Evolutionary conservation across 2,888 invertebrate genomes (phyloP).

Genomic region (Andrena camellia): DNA sequence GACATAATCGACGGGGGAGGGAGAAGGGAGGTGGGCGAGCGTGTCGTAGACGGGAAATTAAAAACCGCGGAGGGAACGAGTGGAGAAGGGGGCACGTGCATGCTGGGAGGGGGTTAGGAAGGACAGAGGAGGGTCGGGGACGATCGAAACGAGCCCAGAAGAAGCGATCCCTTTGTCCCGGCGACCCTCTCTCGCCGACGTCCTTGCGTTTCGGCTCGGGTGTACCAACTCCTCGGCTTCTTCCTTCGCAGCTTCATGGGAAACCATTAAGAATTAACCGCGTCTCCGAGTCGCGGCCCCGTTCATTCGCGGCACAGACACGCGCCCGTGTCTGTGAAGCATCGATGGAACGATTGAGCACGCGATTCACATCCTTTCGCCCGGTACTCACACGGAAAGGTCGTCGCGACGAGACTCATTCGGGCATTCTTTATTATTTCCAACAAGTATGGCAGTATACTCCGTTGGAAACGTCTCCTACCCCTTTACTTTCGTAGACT

Average conservation of each 20-base stretch:
- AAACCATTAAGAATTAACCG: slow-evolving; percentile 43
- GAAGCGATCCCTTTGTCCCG: slow-evolving; percentile 61
- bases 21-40: slow-evolving; percentile 4
- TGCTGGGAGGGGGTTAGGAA: not conserved
- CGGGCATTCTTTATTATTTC: not conserved
- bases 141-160: slow-evolving; percentile 50
- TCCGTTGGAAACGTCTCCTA: no score
- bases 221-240: slow-evolving; percentile 10
- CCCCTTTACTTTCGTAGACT: not conserved
- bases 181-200: slow-evolving; percentile 49
- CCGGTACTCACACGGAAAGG: not conserved
- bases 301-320: not conserved
- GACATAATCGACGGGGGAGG: not conserved
- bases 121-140: slow-evolving; percentile 20
- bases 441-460: no score
- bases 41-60: slow-evolving; percentile 48
- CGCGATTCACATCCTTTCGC: slow-evolving; percentile 16
- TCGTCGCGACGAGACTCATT: not conserved
- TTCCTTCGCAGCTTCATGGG: slow-evolving; percentile 15
- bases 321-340: not conserved
- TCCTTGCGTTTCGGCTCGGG: slow-evolving; percentile 33
- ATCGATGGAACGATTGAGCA: slow-evolving; percentile 34
- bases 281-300: not conserved
- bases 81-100: not conserved
- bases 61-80: slow-evolving; percentile 20